Conservation (phyloP, 2,797 vertebrate genomes). For the Gobio occitaniae region DNA sequence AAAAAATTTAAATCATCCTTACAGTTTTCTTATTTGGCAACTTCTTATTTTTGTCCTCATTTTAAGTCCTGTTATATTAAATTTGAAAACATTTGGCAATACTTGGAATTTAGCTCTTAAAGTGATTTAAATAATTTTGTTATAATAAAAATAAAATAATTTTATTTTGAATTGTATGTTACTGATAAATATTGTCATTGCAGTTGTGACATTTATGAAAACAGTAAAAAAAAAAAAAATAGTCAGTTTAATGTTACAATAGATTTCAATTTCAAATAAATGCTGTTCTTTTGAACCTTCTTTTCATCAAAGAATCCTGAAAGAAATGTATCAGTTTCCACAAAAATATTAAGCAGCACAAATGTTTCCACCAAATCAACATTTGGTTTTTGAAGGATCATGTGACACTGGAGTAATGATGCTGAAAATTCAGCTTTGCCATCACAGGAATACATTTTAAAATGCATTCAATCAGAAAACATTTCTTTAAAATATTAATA, state of each 20-base stretch:
- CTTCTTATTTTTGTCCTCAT: no score
- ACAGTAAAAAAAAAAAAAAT: no score
- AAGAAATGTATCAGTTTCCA: not conserved
- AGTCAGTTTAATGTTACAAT: no score
- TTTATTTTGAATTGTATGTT: not conserved
- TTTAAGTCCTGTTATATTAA: no score
- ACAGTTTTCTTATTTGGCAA: no score
- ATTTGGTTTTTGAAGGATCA: not conserved
- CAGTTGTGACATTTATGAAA: not conserved
- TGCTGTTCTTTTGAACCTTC: no score
- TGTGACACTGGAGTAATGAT: not conserved
- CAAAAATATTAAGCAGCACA: slow-evolving; percentile 3
- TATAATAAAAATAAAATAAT: no score
- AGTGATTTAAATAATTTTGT: not conserved
- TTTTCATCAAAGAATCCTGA: no score
- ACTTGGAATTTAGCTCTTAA: not conserved
- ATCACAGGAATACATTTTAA: not conserved
- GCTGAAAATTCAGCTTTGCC: not conserved
- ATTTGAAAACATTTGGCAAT: no score
- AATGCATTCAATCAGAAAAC: no score
- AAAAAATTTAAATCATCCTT: no score
- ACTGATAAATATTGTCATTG: not conserved
- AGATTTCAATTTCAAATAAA: no score
- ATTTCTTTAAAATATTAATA: not conserved
- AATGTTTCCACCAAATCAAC: not conserved